Base-by-base conservation (phyloP, 2,888 invertebrate genomes). In the Standfussiana lucernea region DNA sequence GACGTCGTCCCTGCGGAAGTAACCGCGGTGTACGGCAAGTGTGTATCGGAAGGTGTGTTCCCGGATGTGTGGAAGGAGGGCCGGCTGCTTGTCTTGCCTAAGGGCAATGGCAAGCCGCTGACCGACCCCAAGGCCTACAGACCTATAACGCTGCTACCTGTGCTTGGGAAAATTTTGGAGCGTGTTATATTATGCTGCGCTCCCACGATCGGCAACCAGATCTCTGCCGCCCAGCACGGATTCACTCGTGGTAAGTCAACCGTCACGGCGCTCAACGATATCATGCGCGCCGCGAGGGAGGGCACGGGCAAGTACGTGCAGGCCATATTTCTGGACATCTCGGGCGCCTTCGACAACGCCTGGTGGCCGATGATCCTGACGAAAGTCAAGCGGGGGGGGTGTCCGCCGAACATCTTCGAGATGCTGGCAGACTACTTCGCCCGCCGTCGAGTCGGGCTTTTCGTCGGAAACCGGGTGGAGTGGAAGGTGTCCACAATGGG, bases 321-420 rank as follows among this genome's bases (percentile, higher is more conserved):
- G 67, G 78, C 79, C 2, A 81, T n/a, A 0, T 82, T 89, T 1
- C 35, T 91, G 21, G 91, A 92, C 77, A 92, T 91, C 13, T 79
- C 88, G 1, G 90, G 90, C 0, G 90, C 91, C 18, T 91, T 90
- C 53, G 87, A 92, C 61, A 90, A 90, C 75, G 89, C 91, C 21
- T 91, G 90, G 90, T 92, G 92, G 91, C 90, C 90, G 8, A 90
- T 90, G 88, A 82, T 91, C 7, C 40, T 92, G 47, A 65, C 85
- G 0, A 90, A 89, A 72, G 74, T 24, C 47, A 74, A 74, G 61
- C 45, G 74, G 83, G 0, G 86, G 87, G 0, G 80, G 83, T 37
- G 37, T 37, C 7, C 7, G 37, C 5, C n/a, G n/a, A n/a, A n/a
- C n/a, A n/a, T n/a, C n/a, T n/a, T n/a, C n/a, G n/a, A n/a, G n/a